These are phyloP conservation scores for Mormyrus lacerda DNA, from an alignment of 2,113 vertebrate species.

Conservation along the genomic window DNA sequence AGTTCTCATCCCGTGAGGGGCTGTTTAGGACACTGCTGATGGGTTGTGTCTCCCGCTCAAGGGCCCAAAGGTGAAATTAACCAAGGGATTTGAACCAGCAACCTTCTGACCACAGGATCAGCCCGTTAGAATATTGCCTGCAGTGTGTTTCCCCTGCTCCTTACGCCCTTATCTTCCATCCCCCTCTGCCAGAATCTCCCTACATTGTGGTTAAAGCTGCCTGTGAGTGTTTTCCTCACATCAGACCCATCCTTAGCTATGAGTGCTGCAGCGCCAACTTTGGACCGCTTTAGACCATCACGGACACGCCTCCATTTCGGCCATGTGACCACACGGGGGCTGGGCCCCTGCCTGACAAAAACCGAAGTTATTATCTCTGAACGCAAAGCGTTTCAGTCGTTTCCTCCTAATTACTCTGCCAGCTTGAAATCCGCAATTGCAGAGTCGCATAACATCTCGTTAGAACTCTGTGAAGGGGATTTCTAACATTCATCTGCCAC, in stretches of 20 bases:
- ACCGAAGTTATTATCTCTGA: neutral
- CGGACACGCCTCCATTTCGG: neutral
- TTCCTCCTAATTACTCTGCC: neutral
- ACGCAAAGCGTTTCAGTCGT: neutral
- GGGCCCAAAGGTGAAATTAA: neutral
- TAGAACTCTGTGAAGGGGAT: neutral
- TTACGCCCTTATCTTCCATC: neutral
- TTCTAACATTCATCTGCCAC: neutral
- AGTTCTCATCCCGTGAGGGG: neutral
- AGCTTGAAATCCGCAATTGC: neutral
- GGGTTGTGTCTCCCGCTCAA: neutral
- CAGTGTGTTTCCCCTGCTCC: neutral
- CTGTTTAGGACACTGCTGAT: neutral
- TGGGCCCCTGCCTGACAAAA: neutral
- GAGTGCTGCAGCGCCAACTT: too few species aligned
- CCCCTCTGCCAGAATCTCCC: neutral
- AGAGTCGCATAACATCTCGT: neutral
- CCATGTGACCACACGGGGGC: neutral
- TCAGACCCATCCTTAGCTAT: neutral
- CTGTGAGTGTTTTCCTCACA: neutral
- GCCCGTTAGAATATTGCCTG: neutral
- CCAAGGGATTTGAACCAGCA: neutral
- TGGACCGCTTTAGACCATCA: neutral
- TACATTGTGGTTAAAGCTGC: neutral
- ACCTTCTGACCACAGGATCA: neutral